A percentile compares a stretch with the other conserved stretches of the same genome.
Conservation (phyloP, 2,888 invertebrate genomes). For the Allygus modestus region DNA sequence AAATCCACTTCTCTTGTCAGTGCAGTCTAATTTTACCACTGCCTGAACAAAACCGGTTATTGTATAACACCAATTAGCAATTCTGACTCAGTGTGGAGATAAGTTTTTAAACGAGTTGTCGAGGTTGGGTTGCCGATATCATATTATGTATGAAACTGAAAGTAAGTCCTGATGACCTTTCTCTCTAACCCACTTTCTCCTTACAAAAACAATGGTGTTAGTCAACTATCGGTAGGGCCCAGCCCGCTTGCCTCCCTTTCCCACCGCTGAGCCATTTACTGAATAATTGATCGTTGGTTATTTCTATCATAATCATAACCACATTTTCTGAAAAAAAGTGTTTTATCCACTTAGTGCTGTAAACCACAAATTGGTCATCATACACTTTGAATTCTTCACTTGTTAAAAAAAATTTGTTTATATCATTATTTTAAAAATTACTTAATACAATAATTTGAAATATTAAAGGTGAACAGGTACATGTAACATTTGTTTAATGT, state of each 20-base stretch:
- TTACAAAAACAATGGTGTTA: slow-evolving; percentile 52
- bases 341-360: too few species aligned
- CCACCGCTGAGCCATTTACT: background rate
- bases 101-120: background rate
- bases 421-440: too few species aligned
- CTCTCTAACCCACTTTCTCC: slow-evolving; percentile 53
- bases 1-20: background rate
- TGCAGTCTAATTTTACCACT: background rate
- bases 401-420: too few species aligned
- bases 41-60: background rate
- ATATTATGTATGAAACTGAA: slow-evolving; percentile 40
- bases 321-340: too few species aligned
- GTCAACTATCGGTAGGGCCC: slow-evolving; percentile 27
- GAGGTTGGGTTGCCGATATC: slow-evolving; percentile 3
- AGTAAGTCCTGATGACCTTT: slow-evolving; percentile 50
- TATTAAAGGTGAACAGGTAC: too few species aligned
- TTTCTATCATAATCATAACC: too few species aligned
- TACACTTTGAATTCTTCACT: too few species aligned
- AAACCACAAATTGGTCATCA: too few species aligned
- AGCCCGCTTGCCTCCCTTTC: background rate
- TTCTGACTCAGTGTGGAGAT: background rate
- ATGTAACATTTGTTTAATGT: too few species aligned
- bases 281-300: background rate
- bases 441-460: too few species aligned
- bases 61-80: slow-evolving; percentile 17